Evolutionary conservation across 2,797 vertebrate genomes (phyloP), one percentile per base, ranked within the genome.

Genomic region (Enteromius trimaculatus): DNA sequence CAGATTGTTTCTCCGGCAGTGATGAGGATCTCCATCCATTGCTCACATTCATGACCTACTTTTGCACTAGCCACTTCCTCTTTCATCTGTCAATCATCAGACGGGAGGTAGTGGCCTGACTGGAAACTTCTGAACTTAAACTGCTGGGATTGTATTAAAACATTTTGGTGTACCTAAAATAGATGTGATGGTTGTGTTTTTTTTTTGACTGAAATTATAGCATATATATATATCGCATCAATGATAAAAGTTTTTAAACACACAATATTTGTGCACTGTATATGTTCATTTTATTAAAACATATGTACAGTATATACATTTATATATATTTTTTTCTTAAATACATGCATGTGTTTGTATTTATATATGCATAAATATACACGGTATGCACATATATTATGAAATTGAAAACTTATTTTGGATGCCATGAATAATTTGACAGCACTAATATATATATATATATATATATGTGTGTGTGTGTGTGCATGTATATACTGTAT

Each of bases 41-140:
- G 75, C 78, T 80, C 84, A 70, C 80, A 51, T 42, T 85, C 66
- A 80, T 82, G 87, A 84, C 79, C 83, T 81, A 81, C 85, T 84
- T 89, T 91, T 93, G 91, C 91, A 93, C 92, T 90, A 88, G 77
- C 86, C 70, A 29, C 75, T 26, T 74, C 84, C 58, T 44, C 60
- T 77, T 53, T 55, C 13, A 19, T 14, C 29, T 13, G n/a, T 81
- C 17, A n/a, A 13, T 79, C 51, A n/a, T 60, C 62, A 62, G 72
- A 44, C 17, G 29, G 60, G 71, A 29, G 60, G 16, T 4, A 7
- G 51, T 81, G 74, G 83, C 42, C 34, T 11, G n/a, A 60, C 11
- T 44, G 26, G 53, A 80, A 34, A 1, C 5, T 49, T 84, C 44
- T 85, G 26, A 62, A 55, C 26, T 51, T 47, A 8, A 64, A n/a